A percentile compares a stretch with the other conserved stretches of the same genome.
phyloP scores from a whole-genome alignment of 2,797 vertebrate genomes.

The Argya squamiceps region DNA sequence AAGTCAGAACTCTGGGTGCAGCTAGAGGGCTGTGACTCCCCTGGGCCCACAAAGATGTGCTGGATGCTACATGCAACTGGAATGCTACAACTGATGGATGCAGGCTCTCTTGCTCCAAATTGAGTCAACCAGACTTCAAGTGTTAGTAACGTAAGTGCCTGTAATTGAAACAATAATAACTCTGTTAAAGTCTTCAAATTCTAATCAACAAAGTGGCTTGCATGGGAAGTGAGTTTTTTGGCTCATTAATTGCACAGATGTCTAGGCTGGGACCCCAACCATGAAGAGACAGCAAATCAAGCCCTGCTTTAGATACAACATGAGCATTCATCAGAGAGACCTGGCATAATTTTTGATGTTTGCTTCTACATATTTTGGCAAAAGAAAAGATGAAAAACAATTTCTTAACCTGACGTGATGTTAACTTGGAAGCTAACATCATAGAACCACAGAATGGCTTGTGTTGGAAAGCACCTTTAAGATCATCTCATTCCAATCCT shows the following conservation, averaged over 20 bases:
- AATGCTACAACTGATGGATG: accelerated
- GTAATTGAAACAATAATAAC: neutral
- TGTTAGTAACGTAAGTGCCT: accelerated
- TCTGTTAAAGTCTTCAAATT: neutral
- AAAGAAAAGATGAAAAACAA: neutral
- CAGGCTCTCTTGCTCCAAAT: neutral
- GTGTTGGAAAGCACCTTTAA: neutral
- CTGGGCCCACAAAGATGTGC: neutral
- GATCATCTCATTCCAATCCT: neutral
- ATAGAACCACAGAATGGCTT: neutral
- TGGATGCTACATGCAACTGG: accelerated
- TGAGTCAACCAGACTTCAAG: neutral
- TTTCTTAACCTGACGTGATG: neutral
- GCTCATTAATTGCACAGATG: neutral
- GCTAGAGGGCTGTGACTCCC: neutral
- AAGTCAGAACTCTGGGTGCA: neutral
- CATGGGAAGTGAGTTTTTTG: neutral
- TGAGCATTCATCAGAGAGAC: neutral
- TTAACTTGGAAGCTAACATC: neutral
- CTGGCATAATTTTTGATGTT: neutral
- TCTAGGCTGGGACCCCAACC: neutral
- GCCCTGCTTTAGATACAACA: neutral
- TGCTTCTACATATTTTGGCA: neutral
- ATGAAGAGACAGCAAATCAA: neutral
- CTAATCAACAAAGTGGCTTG: neutral